Percentiles rank a stretch among this genome's conserved stretches.
Evolutionary conservation across 2,113 vertebrate genomes (phyloP).

Genomic region (Ciconia stormi): DNA sequence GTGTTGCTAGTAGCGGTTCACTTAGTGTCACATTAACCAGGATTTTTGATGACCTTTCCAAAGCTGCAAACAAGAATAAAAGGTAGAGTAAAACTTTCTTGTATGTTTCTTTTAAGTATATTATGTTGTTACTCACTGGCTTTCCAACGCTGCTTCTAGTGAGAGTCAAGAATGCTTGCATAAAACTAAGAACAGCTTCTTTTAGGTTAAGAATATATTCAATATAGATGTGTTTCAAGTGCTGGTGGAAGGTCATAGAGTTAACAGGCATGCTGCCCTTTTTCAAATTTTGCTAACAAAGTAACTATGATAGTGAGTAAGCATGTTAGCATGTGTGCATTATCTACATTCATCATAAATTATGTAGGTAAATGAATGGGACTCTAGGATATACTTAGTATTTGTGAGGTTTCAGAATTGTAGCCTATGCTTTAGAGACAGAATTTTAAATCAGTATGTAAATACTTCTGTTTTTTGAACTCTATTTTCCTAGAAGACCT

Average conservation of each 20-base stretch:
- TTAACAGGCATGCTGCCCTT: not conserved
- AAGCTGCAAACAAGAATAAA: not conserved
- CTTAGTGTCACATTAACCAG: not conserved
- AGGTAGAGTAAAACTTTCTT: not conserved
- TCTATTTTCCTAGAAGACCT: not conserved
- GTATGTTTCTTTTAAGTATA: not conserved
- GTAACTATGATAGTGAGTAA: not conserved
- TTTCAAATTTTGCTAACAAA: not conserved
- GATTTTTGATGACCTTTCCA: not conserved
- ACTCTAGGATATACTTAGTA: not conserved
- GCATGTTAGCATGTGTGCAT: accelerated
- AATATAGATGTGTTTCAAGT: not conserved
- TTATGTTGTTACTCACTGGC: not conserved
- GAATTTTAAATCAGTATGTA: not conserved
- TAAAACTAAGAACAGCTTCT: not conserved
- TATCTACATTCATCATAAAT: not conserved
- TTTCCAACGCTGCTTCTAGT: not conserved
- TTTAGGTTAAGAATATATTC: not conserved
- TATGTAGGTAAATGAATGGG: not conserved
- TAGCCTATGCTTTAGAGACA: not conserved
- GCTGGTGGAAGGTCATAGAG: not conserved
- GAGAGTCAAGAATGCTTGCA: not conserved
- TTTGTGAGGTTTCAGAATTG: not conserved
- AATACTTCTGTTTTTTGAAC: not conserved
- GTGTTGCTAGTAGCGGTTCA: not conserved